phyloP scores from a whole-genome alignment of 2,113 vertebrate genomes.

The Pangasianodon hypophthalmus region DNA sequence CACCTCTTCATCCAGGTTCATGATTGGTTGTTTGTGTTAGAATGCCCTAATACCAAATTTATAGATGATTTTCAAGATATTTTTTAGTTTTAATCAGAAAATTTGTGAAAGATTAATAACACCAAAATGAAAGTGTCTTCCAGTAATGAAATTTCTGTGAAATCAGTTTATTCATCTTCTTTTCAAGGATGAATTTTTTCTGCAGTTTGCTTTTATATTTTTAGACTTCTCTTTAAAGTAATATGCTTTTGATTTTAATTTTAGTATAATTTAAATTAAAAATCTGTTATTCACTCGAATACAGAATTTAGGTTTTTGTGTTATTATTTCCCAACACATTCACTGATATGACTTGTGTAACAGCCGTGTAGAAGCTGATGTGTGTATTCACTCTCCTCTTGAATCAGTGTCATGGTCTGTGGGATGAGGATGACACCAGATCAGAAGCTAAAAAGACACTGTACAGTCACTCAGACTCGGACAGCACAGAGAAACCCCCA shows the following conservation, averaged over 20 bases:
- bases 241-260: not conserved
- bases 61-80: not conserved
- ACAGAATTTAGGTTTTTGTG: not conserved
- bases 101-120: not conserved
- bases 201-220: not conserved
- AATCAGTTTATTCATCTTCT: not conserved
- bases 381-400: not conserved
- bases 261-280: not conserved
- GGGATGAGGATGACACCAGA: constrained; percentile 82
- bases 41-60: not conserved
- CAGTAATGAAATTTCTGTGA: too few relatives aligned
- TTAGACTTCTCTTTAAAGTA: not conserved
- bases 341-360: not conserved
- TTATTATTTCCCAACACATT: not conserved
- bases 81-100: not conserved
- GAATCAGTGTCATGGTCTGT: constrained; percentile 88
- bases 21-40: not conserved
- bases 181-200: not conserved
- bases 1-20: not conserved
- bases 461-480: constrained; percentile 62
- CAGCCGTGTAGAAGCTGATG: not conserved
- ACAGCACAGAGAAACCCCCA: constrained; percentile 66
- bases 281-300: not conserved
- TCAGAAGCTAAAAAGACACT: constrained; percentile 60
- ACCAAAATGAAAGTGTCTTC: too few relatives aligned